Base-by-base conservation (phyloP, 2,888 invertebrate species). In the Harmothoe impar region DNA sequence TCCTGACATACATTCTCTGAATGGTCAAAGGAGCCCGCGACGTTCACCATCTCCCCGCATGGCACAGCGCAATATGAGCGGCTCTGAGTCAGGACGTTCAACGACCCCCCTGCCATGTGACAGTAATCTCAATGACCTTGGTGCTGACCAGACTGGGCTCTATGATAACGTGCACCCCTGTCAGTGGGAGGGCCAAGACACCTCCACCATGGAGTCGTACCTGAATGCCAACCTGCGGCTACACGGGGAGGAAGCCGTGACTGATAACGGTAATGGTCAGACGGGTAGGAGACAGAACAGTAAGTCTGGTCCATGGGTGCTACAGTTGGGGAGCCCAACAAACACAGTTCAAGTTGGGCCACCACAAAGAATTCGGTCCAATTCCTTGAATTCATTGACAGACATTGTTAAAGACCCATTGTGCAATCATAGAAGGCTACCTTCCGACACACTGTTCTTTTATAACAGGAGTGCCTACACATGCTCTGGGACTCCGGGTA, bases 361-460 rank as follows among this genome's bases (percentile, higher is more conserved):
- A 12, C 43, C 3, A 7, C 43, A 43, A 10, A 23, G 29, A 52
- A 0, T 52, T 33, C 3, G 89, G 20, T 89, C 89, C 17, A 89
- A 35, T 23, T 89, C 89, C 10, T 31, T 89, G 68, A 29, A 15
- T 12, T 89, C 89, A 23, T 25, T 89, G 20, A 68, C 62, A n/a
- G 89, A 89, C 43, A 35, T 35, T 85, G 5, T 5, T 17, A 7
- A 35, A 17, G 25, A 29, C 29, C 12, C 17, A 52, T 62, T 31
- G 12, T 31, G 23, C n/a, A 29, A 33, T n/a, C 89, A 31, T 33
- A 25, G 33, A n/a, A 33, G 35, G 1, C 17, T 68, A 68, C 89
- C 56, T 1, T 89, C 89, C 5, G 90, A 91, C 52, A 90, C 89
- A 3, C 31, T 90, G 5, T 68, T 91, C 51, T 91, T 91, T 31